Conservation (phyloP, 2,797 vertebrate genomes). For the Centropyge bicolor region DNA sequence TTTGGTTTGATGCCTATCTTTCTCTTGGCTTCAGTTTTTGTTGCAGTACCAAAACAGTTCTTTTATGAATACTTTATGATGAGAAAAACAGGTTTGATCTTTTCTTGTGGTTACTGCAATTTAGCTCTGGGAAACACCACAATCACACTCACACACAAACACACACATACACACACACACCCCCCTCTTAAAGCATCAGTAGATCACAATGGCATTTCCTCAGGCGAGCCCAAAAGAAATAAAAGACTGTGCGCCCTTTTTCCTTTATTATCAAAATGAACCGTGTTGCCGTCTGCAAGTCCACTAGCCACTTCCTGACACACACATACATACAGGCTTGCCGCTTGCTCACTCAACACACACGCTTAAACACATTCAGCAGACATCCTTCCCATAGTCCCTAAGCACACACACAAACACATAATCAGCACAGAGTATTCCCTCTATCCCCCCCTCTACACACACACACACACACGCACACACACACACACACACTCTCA, state of each 20-base stretch:
- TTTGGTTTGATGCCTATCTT: conserved; percentile 30
- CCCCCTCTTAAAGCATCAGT: background rate
- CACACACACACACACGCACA: conserved; percentile 31
- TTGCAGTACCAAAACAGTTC: conserved; percentile 6
- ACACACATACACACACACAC: conserved; percentile 3
- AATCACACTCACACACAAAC: background rate
- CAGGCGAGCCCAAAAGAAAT: conserved; percentile 72
- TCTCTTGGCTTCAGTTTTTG: conserved; percentile 23
- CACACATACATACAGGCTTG: background rate
- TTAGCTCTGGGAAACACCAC: background rate
- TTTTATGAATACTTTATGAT: background rate
- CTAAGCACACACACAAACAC: conserved; percentile 27
- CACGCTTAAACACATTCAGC: conserved; percentile 42
- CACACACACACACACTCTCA: conserved; percentile 33
- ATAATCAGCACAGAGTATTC: conserved; percentile 16
- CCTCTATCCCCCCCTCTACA: conserved; percentile 6
- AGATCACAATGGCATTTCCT: conserved; percentile 76
- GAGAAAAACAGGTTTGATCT: conserved; percentile 14
- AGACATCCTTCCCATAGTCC: conserved; percentile 63
- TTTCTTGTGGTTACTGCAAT: conserved; percentile 7
- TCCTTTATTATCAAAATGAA: conserved; percentile 72
- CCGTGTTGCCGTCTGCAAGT: conserved; percentile 53
- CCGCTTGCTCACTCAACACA: conserved; percentile 34
- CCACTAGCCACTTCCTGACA: conserved; percentile 66
- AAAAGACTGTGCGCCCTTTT: conserved; percentile 49